Evolutionary conservation across 2,113 vertebrate genomes (phyloP).

Genomic region (Anarhynchus alexandrinus): DNA sequence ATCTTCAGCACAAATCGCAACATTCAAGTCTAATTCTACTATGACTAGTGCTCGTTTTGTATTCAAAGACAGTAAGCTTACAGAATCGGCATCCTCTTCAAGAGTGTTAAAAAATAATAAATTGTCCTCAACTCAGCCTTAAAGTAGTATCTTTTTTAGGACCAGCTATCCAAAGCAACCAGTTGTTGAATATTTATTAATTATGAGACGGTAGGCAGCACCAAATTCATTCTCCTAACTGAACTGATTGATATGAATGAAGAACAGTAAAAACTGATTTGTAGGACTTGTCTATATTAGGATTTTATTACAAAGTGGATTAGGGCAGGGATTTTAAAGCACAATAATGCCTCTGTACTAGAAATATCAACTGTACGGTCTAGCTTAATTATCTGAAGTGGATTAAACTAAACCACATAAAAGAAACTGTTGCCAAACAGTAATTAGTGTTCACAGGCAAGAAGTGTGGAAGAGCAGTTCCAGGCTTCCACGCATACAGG

Average conservation of each 20-base stretch:
- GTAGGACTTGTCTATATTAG: not conserved
- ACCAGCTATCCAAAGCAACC: not conserved
- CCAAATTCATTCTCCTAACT: not conserved
- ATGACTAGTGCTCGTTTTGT: not conserved
- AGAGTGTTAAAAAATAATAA: not conserved
- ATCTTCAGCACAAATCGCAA: not conserved
- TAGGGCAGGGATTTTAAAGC: constrained; percentile 7
- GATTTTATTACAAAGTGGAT: not conserved
- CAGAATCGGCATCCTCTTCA: not conserved
- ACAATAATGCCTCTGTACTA: not conserved
- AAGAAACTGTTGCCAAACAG: not conserved
- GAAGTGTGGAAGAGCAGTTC: not conserved
- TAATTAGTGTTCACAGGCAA: not conserved
- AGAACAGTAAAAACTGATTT: not conserved
- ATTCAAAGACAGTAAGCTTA: not conserved
- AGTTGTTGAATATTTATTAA: not conserved
- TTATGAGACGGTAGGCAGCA: not conserved
- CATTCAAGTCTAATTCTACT: not conserved
- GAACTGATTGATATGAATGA: not conserved
- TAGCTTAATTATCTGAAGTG: constrained; percentile 16
- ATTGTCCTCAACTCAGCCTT: not conserved
- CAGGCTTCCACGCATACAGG: not conserved
- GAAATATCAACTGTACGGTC: not conserved
- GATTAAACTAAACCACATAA: constrained; percentile 13
- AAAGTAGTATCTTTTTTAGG: not conserved